Conservation (phyloP, 1,140 invertebrate genomes). For the Ylistrum balloti region DNA sequence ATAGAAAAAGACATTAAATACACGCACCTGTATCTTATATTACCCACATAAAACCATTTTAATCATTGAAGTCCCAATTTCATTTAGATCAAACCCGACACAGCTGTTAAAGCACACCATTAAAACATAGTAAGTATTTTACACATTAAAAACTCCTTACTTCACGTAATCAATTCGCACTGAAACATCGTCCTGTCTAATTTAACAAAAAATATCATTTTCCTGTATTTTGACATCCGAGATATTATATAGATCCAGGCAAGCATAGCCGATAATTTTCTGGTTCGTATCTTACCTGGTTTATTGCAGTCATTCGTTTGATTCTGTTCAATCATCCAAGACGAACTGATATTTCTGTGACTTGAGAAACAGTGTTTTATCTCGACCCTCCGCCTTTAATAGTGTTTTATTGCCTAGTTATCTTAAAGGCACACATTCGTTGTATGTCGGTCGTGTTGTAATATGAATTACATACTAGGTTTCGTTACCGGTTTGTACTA, state of each 20-base stretch:
- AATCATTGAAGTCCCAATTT: background rate
- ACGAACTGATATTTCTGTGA: constrained; percentile 22
- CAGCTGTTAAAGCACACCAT: background rate
- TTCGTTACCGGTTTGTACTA: too few relatives aligned
- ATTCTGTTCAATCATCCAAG: background rate
- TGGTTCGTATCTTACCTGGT: background rate
- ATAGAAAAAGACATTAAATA: background rate
- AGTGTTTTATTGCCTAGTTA: background rate
- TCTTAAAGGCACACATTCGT: background rate
- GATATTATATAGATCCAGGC: background rate
- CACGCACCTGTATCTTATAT: background rate
- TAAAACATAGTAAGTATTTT: background rate
- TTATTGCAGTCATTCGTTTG: background rate
- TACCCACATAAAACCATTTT: background rate
- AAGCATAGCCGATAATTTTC: constrained; percentile 7
- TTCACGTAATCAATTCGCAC: background rate
- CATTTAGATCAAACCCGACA: background rate
- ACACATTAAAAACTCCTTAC: background rate
- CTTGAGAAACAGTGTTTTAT: constrained; percentile 11
- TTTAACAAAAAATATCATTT: constrained; percentile 17
- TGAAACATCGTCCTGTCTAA: constrained; percentile 11
- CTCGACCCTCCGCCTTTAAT: constrained; percentile 4
- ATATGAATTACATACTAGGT: too few relatives aligned
- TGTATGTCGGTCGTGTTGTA: background rate
- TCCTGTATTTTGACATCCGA: background rate